Evolutionary conservation across 1,140 invertebrate species (phyloP).

Genomic region (Micrasema minimum): DNA sequence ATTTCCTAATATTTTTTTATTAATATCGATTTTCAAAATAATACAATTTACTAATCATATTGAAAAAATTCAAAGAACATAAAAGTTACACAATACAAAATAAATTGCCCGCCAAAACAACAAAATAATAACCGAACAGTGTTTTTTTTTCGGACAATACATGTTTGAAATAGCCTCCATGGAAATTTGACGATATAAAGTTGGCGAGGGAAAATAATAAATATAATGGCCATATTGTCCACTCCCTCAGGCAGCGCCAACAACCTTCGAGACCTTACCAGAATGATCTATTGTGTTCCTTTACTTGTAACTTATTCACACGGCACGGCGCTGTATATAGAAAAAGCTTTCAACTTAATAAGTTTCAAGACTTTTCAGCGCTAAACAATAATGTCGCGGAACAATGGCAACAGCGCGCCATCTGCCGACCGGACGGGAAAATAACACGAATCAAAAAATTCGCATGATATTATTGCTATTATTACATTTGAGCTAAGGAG

Average conservation of each 20-base stretch:
- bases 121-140: too few species aligned
- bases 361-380: conserved; percentile 28
- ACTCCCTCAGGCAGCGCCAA: too few species aligned
- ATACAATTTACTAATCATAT: too few species aligned
- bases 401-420: conserved; percentile 18
- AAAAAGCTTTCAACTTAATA: conserved; percentile 25
- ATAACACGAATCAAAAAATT: conserved; percentile 1
- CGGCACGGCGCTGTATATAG: conserved; percentile 24
- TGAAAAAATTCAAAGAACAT: too few species aligned
- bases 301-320: conserved; percentile 33
- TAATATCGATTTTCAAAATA: too few species aligned
- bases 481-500: neutral
- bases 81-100: too few species aligned
- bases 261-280: conserved; percentile 26
- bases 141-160: too few species aligned
- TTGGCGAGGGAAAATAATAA: conserved; percentile 1
- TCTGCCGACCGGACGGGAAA: conserved; percentile 23
- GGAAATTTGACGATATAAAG: too few species aligned
- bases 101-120: too few species aligned
- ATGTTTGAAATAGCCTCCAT: neutral
- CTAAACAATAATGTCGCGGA: conserved; percentile 14
- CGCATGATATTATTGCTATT: neutral
- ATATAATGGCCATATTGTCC: conserved; percentile 6
- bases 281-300: conserved; percentile 24
- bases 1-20: too few species aligned